These are phyloP conservation scores for Aplysia californica DNA, from an alignment of 1,140 invertebrate genomes.

Conservation along the genomic window DNA sequence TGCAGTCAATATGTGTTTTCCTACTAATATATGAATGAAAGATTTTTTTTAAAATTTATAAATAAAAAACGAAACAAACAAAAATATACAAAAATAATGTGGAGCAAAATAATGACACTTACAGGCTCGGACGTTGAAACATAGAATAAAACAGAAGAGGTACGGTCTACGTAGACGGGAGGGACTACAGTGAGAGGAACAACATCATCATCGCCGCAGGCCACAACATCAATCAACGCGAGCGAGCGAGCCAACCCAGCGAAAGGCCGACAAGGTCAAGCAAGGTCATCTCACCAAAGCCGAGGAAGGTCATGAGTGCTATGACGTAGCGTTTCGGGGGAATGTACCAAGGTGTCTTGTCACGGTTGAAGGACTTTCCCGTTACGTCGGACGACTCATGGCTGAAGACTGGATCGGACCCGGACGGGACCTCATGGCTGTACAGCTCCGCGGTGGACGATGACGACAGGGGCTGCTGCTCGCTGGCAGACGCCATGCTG, in stretches of 20 bases:
- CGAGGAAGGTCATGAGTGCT: conserved; percentile 59
- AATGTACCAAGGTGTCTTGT: conserved; percentile 20
- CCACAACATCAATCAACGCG: too few species aligned
- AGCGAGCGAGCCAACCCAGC: too few species aligned
- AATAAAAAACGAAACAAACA: too few species aligned
- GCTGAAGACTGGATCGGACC: conserved; percentile 27
- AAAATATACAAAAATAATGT: too few species aligned
- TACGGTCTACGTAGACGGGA: too few species aligned
- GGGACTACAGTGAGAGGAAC: too few species aligned
- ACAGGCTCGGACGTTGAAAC: too few species aligned
- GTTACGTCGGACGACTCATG: conserved; percentile 30
- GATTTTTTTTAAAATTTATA: neutral
- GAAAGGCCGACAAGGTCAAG: too few species aligned
- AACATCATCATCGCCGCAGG: conserved; percentile 21
- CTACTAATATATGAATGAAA: neutral
- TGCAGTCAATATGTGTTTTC: neutral
- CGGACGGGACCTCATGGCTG: neutral
- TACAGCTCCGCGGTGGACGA: conserved; percentile 26
- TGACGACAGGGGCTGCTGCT: conserved; percentile 29
- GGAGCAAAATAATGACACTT: too few species aligned
- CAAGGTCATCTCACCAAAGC: conserved; percentile 58
- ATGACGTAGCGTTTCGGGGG: conserved; percentile 59
- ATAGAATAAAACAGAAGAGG: too few species aligned
- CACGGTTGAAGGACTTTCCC: neutral
- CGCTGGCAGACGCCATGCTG: too few species aligned